Base-by-base conservation (phyloP, 1,140 invertebrate genomes). In the Psix sp. region DNA sequence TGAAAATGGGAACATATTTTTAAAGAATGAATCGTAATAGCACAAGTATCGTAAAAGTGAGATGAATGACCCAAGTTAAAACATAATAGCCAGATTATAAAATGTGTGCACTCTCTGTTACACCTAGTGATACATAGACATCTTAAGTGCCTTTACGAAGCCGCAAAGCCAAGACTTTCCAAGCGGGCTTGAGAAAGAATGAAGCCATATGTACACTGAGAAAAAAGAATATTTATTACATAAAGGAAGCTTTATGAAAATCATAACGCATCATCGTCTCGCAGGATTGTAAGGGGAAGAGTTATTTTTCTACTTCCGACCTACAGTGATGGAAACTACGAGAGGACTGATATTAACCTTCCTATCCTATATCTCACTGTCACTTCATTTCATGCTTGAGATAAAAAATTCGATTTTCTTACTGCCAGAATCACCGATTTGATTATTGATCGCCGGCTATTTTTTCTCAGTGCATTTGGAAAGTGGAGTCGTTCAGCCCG, bases 401-500 rank as follows among this genome's bases (percentile, higher is more conserved):
- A 29, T n/a, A 29, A 7, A 29, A n/a, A n/a, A n/a, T n/a, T 29
- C n/a, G 26, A 10, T n/a, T 29, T n/a, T 7, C 26, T 29, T 29
- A 29, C 26, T 10, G 26, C n/a, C 26, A 29, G 26, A 7, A 29
- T 10, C 7, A 29, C n/a, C 26, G 26, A 29, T 29, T 29, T 29
- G 7, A 10, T 29, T 29, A 29, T 10, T n/a, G 26, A 10, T 17
- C 7, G 14, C 39, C 7, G n/a, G 24, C n/a, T 10, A 17, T 65
- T 68, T 74, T 68, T 68, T 74, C 72, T 74, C 63, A 74, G 72
- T 74, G 63, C 40, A 65, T 56, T 59, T 70, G 59, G 46, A 66
- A 70, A 70, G 51, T 54, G 21, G 35, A 65, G 13, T 65, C 20
- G 48, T 51, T 24, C 40, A 62, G 40, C 56, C 77, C 67, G 73